These are phyloP conservation scores for Pampus argenteus DNA, from an alignment of 2,797 vertebrate species.

Conservation along the genomic window DNA sequence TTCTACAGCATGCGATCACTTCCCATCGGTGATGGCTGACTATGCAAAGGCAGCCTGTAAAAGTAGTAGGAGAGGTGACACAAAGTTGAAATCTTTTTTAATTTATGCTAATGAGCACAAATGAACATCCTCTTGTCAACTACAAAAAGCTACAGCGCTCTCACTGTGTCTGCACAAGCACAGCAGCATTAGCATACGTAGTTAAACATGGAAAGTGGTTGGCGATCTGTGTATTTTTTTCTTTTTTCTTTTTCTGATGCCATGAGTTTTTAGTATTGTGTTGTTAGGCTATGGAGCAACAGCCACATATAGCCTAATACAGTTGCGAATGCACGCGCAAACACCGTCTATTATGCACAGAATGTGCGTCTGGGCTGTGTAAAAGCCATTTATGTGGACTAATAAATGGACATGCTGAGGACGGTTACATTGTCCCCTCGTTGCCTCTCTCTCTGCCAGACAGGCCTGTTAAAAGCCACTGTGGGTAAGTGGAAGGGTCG, in stretches of 20 bases:
- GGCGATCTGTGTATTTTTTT: background rate
- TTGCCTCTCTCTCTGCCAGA: constrained; percentile 29
- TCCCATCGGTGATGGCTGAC: background rate
- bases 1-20: background rate
- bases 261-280: too few relatives aligned
- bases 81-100: background rate
- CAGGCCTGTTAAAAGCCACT: constrained; percentile 49
- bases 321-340: background rate
- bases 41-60: constrained; percentile 1
- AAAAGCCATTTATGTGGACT: constrained; percentile 30
- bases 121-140: background rate
- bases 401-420: constrained; percentile 41
- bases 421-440: constrained; percentile 35
- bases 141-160: background rate
- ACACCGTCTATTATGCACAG: background rate
- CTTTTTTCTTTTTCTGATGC: too few relatives aligned
- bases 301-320: background rate
- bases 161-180: too few relatives aligned
- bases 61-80: background rate
- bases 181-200: background rate
- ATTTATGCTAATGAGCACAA: background rate
- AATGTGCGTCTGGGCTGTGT: constrained; percentile 20
- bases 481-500: constrained; percentile 46
- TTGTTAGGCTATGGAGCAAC: background rate
- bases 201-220: background rate